Base-by-base conservation (phyloP, 2,888 invertebrate species). In the Drosophila macrospina region DNA sequence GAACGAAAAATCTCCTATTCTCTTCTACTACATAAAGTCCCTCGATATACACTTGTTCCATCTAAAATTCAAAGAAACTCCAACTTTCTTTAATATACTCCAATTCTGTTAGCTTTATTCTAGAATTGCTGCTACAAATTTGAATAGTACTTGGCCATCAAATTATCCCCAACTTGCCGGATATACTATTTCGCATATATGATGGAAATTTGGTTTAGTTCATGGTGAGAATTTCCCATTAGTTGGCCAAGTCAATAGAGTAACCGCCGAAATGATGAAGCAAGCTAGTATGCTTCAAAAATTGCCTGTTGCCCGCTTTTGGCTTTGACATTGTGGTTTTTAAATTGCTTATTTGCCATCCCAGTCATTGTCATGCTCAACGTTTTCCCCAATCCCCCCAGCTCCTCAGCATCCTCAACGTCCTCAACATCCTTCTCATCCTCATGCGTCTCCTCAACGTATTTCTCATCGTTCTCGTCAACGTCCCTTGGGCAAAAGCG, bases 251-350 rank as follows among this genome's bases (percentile, higher is more conserved):
- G 39, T 57, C 37, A 39, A 57, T 47, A 47, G 47, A 28, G 30
- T 28, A 37, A 57, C 57, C 57, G 44, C 39, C 20, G 20, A 47
- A 45, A 26, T 55, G 44, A 26, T 15, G 10, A 24, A 37, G 26
- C 10, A n/a, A n/a, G n/a, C n/a, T n/a, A n/a, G n/a, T 44, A 20
- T 24, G 34, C 16, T 45, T 28, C 45, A 47, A 28, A 36, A 39
- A 39, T 62, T 47, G 62, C 45, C 47, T 55, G 55, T 34, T 56
- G 55, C 34, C 30, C 28, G 55, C 44, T 63, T 56, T 56, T 48
- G 54, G 32, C 64, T 69, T 64, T 69, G 75, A 74, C 78, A 62
- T 78, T 79, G 81, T 56, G 79, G 79, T 72, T 82, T 62, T 81
- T 55, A 78, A 81, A 80, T 78, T 74, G 79, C 72, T 78, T 81